Percentiles rank a stretch among this genome's conserved stretches.
These are phyloP conservation scores for Engystomops pustulosus DNA, from an alignment of 2,113 vertebrate genomes.

Conservation along the genomic window DNA sequence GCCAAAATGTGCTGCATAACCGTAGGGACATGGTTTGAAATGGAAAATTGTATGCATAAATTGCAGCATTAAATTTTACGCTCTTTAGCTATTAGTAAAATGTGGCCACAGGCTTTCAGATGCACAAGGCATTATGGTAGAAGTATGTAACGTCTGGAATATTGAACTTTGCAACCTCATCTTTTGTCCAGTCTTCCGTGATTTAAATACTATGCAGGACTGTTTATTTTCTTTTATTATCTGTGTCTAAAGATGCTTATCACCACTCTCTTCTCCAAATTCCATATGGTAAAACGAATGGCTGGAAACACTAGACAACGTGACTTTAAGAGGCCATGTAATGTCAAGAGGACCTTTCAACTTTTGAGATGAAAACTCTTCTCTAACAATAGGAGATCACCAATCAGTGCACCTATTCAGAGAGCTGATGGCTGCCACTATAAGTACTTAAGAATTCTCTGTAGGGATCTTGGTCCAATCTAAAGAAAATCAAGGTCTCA, in stretches of 20 bases:
- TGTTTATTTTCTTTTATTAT: not conserved
- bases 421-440: not conserved
- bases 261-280: not conserved
- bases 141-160: not conserved
- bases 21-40: too few relatives aligned
- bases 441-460: not conserved
- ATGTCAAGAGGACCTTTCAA: constrained; percentile 15
- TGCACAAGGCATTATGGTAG: not conserved
- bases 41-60: too few relatives aligned
- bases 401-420: constrained; percentile 33
- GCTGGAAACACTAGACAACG: constrained; percentile 2
- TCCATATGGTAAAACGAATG: not conserved
- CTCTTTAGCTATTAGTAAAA: too few relatives aligned
- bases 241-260: not conserved
- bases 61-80: too few relatives aligned
- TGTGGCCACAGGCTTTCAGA: too few relatives aligned
- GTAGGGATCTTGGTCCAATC: not conserved
- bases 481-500: not conserved
- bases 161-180: not conserved
- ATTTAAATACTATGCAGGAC: not conserved
- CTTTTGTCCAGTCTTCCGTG: not conserved
- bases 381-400: constrained; percentile 31
- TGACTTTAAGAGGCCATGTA: not conserved
- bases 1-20: too few relatives aligned
- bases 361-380: constrained; percentile 30